These are phyloP conservation scores for Oncorhynchus nerka DNA, from an alignment of 2,113 vertebrate species.

Conservation along the genomic window DNA sequence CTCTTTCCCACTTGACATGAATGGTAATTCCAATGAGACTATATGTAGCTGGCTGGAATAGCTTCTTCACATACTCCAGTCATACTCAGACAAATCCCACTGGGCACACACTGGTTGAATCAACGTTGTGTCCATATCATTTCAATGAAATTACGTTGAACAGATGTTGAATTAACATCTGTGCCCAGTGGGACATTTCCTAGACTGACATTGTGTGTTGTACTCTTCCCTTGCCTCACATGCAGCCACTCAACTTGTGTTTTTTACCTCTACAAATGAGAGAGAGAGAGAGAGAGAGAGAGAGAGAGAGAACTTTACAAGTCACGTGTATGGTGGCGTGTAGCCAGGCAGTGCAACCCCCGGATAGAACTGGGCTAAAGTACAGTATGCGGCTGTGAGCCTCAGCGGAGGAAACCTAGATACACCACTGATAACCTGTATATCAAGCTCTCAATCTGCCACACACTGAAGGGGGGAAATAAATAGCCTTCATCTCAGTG, in stretches of 20 bases:
- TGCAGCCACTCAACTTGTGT: too few relatives aligned
- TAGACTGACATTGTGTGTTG: too few relatives aligned
- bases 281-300: too few relatives aligned
- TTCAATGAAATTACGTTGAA: too few relatives aligned
- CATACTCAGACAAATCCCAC: too few relatives aligned
- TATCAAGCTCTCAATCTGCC: conserved; percentile 74
- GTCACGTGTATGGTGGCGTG: conserved; percentile 5
- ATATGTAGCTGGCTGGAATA: not conserved
- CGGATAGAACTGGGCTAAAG: conserved; percentile 52
- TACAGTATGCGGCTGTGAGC: conserved; percentile 52
- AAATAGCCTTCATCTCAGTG: conserved; percentile 63
- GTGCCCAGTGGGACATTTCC: too few relatives aligned
- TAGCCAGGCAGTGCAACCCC: conserved; percentile 41
- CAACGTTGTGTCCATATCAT: too few relatives aligned
- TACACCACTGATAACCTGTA: conserved; percentile 65
- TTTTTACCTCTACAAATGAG: too few relatives aligned
- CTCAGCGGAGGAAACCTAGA: conserved; percentile 68
- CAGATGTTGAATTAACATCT: too few relatives aligned
- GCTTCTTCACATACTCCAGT: too few relatives aligned
- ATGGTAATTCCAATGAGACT: not conserved
- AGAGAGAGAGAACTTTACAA: not conserved
- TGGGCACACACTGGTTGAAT: too few relatives aligned
- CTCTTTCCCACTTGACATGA: conserved; percentile 24
- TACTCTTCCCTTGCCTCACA: too few relatives aligned
- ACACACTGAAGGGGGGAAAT: conserved; percentile 55